Conservation (phyloP, 2,113 vertebrate genomes). For the Mormoops blainvillei region DNA sequence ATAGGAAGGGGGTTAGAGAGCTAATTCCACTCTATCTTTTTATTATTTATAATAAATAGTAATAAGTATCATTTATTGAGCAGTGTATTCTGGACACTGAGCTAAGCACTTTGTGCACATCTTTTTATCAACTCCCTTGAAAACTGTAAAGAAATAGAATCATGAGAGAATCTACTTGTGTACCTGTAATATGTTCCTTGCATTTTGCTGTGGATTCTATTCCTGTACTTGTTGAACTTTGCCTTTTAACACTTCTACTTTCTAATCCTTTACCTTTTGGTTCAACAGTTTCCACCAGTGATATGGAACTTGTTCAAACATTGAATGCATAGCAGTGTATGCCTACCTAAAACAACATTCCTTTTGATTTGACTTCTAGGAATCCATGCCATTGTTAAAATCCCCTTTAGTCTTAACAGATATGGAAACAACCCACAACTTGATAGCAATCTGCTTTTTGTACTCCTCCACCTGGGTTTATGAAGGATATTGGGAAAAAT, state of each 20-base stretch:
- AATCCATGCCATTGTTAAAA: not conserved
- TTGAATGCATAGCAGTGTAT: not conserved
- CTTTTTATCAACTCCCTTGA: not conserved
- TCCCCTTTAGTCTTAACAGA: not conserved
- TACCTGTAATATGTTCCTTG: slow-evolving; percentile 8
- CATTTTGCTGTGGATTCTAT: not conserved
- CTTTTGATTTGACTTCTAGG: not conserved
- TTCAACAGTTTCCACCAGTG: not conserved
- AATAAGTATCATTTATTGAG: not conserved
- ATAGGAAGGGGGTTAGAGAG: not conserved
- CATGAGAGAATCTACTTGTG: not conserved
- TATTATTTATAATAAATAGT: not conserved
- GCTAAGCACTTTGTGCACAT: not conserved
- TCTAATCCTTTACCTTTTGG: not conserved
- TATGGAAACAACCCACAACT: not conserved
- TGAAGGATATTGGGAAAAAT: not conserved
- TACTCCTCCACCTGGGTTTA: not conserved
- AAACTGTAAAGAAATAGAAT: not conserved
- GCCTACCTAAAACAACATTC: not conserved
- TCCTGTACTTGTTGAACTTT: not conserved
- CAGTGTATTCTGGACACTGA: not conserved
- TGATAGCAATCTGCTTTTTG: not conserved
- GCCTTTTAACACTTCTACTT: not conserved
- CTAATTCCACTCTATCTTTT: not conserved
- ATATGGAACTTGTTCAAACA: not conserved